Percentiles rank a stretch among this genome's conserved stretches.
These are phyloP conservation scores for Brachypterus glaber DNA, from an alignment of 2,888 invertebrate species.

Conservation along the genomic window DNA sequence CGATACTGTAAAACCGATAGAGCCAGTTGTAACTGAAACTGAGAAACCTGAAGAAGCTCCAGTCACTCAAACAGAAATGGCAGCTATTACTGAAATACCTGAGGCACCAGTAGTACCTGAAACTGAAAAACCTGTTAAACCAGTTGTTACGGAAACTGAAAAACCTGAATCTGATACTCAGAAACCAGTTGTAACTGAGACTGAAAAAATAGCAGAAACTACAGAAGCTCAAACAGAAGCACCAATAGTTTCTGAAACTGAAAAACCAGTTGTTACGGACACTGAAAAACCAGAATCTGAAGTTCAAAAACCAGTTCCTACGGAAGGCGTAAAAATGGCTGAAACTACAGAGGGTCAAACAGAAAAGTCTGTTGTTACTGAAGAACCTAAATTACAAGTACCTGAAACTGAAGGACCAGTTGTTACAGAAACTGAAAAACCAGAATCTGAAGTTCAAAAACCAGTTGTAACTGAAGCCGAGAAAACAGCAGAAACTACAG, in stretches of 20 bases:
- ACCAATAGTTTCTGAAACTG: constrained; percentile 8
- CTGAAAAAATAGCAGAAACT: constrained; percentile 10
- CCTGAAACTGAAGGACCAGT: constrained; percentile 2
- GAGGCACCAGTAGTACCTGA: constrained; percentile 13
- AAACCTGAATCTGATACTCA: constrained; percentile 14
- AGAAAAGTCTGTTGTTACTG: constrained; percentile 6
- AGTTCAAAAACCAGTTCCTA: constrained; percentile 8
- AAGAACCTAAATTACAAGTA: constrained; percentile 1
- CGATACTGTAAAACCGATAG: not conserved
- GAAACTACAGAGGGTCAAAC: constrained; percentile 9
- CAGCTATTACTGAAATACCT: not conserved
- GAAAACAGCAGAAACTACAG: constrained; percentile 5
- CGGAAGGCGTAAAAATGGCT: constrained; percentile 7
- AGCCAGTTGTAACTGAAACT: constrained; percentile 5
- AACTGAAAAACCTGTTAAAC: constrained; percentile 11
- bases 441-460: constrained; percentile 4
- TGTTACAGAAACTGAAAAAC: constrained; percentile 9
- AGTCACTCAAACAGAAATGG: constrained; percentile 1
- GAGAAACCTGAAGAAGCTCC: constrained; percentile 7
- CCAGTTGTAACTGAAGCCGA: constrained; percentile 8
- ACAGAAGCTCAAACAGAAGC: constrained; percentile 3
- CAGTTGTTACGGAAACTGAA: constrained; percentile 11
- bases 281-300: not conserved
- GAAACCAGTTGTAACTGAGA: constrained; percentile 11
- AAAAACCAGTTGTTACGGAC: not conserved